Conservation (phyloP, 2,888 invertebrate genomes). For the Megamerina dolium region DNA sequence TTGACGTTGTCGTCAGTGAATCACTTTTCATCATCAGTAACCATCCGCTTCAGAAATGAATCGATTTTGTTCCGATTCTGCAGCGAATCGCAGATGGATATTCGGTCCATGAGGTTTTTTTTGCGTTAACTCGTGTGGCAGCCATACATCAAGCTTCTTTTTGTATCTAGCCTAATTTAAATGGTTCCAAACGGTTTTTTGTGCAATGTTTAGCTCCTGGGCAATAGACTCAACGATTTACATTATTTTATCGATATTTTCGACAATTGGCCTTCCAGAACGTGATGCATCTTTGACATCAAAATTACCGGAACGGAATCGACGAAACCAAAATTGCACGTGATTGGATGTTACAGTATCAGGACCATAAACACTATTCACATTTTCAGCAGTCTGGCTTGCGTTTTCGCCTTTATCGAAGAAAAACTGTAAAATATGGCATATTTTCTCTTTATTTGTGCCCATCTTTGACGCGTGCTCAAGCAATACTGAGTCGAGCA, state of each 20-base stretch:
- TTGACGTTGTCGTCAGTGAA: background rate
- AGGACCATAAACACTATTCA: no score
- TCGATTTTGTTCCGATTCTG: slow-evolving; percentile 2
- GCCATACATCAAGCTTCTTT: background rate
- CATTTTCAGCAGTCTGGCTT: background rate
- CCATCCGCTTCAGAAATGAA: slow-evolving; percentile 2
- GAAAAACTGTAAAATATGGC: background rate
- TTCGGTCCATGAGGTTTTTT: slow-evolving; percentile 2
- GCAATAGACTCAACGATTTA: background rate
- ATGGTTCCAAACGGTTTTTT: background rate
- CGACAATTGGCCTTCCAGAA: background rate
- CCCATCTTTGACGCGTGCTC: no score
- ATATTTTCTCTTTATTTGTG: background rate
- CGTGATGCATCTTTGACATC: background rate
- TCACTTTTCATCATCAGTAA: background rate
- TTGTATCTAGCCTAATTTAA: background rate
- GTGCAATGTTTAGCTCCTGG: background rate
- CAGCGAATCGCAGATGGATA: slow-evolving; percentile 6
- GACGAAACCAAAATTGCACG: background rate
- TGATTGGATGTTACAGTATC: background rate
- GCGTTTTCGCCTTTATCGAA: background rate
- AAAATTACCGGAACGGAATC: background rate
- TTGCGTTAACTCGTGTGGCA: background rate
- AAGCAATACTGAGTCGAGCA: background rate
- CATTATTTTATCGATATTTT: background rate